Percentiles rank a stretch among this genome's conserved stretches.
phyloP scores from a whole-genome alignment of 2,888 invertebrate species.

The Heliconius erato region DNA sequence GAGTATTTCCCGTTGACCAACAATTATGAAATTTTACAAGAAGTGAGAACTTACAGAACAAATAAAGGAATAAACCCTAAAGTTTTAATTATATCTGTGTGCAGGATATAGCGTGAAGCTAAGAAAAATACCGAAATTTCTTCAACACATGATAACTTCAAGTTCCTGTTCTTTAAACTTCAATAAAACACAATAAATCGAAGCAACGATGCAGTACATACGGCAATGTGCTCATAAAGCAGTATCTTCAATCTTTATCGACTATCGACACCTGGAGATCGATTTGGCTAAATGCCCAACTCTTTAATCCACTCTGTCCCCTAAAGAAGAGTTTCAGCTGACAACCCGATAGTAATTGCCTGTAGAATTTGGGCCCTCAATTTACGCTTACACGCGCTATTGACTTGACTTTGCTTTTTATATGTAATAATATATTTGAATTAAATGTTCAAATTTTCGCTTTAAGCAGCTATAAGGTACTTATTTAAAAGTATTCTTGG shows the following conservation, averaged over 20 bases:
- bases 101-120: no score
- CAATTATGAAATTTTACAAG: no score
- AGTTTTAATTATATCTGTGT: no score
- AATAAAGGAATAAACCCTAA: no score
- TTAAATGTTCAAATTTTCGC: not conserved
- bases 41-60: no score
- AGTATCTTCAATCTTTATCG: constrained; percentile 24
- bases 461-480: not conserved
- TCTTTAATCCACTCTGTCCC: constrained; percentile 29
- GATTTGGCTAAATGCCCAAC: constrained; percentile 30
- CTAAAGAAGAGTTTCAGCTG: constrained; percentile 27
- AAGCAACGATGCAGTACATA: not conserved
- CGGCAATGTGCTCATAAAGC: constrained; percentile 1
- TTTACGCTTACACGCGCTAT: constrained; percentile 28
- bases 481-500: no score
- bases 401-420: not conserved
- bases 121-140: no score
- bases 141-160: no score
- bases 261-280: constrained; percentile 31
- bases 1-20: no score
- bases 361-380: constrained; percentile 20
- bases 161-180: not conserved
- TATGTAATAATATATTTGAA: not conserved
- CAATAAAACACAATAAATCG: not conserved
- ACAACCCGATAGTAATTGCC: constrained; percentile 29